Percentiles rank a stretch among this genome's conserved stretches.
Conservation (phyloP, 1,140 invertebrate species). For the Brachionus koreanus region DNA sequence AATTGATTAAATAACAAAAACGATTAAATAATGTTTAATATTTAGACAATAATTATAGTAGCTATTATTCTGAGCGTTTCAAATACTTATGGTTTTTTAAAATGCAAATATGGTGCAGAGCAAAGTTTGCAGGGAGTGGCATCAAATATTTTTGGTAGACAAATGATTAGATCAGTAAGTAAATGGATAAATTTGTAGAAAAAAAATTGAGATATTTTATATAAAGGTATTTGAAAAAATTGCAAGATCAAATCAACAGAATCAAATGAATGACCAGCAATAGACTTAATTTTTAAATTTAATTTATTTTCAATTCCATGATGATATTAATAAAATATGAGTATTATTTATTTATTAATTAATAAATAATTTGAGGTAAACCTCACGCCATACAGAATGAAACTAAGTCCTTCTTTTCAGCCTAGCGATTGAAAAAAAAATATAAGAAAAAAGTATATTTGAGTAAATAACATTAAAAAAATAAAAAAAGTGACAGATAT, state of each 20-base stretch:
- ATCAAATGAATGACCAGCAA: not conserved
- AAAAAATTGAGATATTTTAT: not conserved
- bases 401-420: too few species aligned
- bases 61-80: conserved; percentile 8
- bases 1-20: not conserved
- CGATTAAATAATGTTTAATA: conserved; percentile 28
- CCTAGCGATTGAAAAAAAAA: too few species aligned
- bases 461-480: too few species aligned
- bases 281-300: not conserved
- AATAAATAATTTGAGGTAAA: too few species aligned
- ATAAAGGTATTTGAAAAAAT: conserved; percentile 28
- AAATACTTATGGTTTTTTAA: conserved; percentile 42
- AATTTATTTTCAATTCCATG: not conserved
- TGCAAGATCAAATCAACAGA: conserved; percentile 15
- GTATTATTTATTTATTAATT: too few species aligned
- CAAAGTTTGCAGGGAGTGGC: conserved; percentile 66
- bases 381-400: too few species aligned
- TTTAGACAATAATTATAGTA: not conserved
- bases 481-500: too few species aligned
- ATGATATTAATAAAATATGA: too few species aligned
- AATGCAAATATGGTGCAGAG: conserved; percentile 67
- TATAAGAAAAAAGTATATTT: too few species aligned
- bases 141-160: conserved; percentile 72
- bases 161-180: conserved; percentile 77
- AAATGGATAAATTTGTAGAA: conserved; percentile 39